Evolutionary conservation across 2,113 vertebrate genomes (phyloP).

Genomic region (western clawed frog (Xenopus tropicalis)): UCB_Xtro_10.0 CM004448.2:108481001-108481500

Average conservation of each 20-base stretch:
- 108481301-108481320: background rate
- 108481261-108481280: constrained; percentile 97
- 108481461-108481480: background rate
- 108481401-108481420: too few species aligned
- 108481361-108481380: too few species aligned
- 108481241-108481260: constrained; percentile 91
- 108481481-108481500: constrained; percentile 73
- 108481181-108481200: constrained; percentile 99
- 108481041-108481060: too few species aligned
- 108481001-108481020: too few species aligned
- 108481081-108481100: constrained; percentile 68
- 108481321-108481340: too few species aligned
- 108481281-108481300: too few species aligned
- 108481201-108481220: constrained; percentile 99
- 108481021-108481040: too few species aligned
- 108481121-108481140: constrained; percentile 97
- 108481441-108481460: background rate
- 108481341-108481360: too few species aligned
- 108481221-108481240: constrained; percentile 92
- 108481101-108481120: constrained; percentile 96
- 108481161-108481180: constrained; percentile 98
- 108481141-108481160: constrained; percentile 98
- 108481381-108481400: too few species aligned
- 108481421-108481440: background rate
- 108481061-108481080: too few species aligned